These are phyloP conservation scores for Paedocypris micromegethes DNA, from an alignment of 2,797 vertebrate genomes.

Conservation along the genomic window DNA sequence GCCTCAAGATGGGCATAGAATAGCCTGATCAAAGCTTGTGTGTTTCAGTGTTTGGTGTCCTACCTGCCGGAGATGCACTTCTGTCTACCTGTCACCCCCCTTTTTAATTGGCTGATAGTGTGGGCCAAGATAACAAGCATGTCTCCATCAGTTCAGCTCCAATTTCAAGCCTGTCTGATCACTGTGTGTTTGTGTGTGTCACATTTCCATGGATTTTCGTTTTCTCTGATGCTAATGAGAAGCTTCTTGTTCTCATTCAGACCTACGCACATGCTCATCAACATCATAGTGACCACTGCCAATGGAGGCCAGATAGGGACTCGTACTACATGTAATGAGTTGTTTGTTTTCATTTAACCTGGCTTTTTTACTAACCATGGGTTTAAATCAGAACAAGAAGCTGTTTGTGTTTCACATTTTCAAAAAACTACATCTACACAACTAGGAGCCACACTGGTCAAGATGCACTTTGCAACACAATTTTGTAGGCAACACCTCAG, in stretches of 20 bases:
- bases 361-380: too few species aligned
- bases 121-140: slow-evolving; percentile 42
- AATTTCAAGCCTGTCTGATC: slow-evolving; percentile 47
- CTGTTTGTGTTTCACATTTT: too few species aligned
- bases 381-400: too few species aligned
- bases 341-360: slow-evolving; percentile 9
- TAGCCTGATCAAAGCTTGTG: slow-evolving; percentile 56
- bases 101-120: slow-evolving; percentile 55
- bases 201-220: slow-evolving; percentile 61
- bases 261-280: slow-evolving; percentile 26
- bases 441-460: too few species aligned
- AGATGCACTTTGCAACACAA: too few species aligned
- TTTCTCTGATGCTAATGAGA: slow-evolving; percentile 61
- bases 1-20: slow-evolving; percentile 21
- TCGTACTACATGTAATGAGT: slow-evolving; percentile 39
- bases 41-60: slow-evolving; percentile 48
- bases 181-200: slow-evolving; percentile 52
- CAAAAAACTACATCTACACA: too few species aligned
- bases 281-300: slow-evolving; percentile 6
- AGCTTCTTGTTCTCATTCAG: slow-evolving; percentile 45
- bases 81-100: slow-evolving; percentile 58
- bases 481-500: too few species aligned
- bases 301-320: slow-evolving; percentile 38
- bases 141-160: slow-evolving; percentile 33
- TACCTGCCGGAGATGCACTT: slow-evolving; percentile 47